Percentiles rank a stretch among this genome's conserved stretches.
These are phyloP conservation scores for Agrochola litura DNA, from an alignment of 2,888 invertebrate species.

Conservation along the genomic window DNA sequence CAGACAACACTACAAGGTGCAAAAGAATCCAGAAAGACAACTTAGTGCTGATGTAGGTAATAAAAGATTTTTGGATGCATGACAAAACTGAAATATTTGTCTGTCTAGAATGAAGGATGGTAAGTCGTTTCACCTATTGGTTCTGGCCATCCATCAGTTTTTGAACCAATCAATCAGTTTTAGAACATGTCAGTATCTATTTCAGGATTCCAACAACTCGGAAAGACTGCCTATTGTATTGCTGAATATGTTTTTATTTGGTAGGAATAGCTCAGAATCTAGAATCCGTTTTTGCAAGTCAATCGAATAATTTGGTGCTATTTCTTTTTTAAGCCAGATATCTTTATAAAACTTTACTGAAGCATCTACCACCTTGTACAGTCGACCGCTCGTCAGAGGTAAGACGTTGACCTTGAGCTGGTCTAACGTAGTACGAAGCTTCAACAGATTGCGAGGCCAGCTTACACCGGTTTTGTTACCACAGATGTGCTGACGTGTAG, in stretches of 20 bases:
- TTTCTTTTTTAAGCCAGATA: not conserved
- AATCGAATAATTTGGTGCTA: not conserved
- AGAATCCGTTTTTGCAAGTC: not conserved
- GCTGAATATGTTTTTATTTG: not conserved
- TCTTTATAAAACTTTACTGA: not conserved
- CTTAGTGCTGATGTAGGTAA: not conserved
- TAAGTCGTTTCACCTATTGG: not conserved
- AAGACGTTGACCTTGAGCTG: not conserved
- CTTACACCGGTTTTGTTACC: not conserved
- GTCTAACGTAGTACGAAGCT: not conserved
- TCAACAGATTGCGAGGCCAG: not conserved
- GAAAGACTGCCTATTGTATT: not conserved
- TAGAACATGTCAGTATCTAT: not conserved
- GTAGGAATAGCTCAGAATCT: not conserved
- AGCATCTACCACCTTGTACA: not conserved
- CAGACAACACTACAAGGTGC: not conserved
- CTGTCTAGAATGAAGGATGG: not conserved
- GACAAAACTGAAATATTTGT: not conserved
- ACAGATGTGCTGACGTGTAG: not conserved
- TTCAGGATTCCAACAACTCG: not conserved
- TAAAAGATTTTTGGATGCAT: not conserved
- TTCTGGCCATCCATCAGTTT: not conserved
- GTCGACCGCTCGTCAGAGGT: not conserved
- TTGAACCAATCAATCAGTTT: not conserved
- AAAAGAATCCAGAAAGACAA: not conserved